These are phyloP conservation scores for Campoletis sonorensis DNA, from an alignment of 1,140 invertebrate genomes.

Conservation along the genomic window DNA sequence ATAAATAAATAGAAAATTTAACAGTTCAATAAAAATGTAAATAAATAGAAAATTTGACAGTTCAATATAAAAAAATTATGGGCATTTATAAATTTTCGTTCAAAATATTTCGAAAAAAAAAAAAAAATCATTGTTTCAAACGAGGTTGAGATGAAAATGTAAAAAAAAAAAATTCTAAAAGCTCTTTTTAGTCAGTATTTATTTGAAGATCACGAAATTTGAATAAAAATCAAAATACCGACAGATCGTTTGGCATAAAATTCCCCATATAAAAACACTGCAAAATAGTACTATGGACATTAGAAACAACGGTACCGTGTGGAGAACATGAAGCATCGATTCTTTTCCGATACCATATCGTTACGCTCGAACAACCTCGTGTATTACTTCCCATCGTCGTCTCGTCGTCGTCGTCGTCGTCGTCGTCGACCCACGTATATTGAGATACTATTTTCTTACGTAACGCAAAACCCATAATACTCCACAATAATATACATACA, in stretches of 20 bases:
- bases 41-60: too few relatives aligned
- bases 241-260: background rate
- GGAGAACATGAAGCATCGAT: background rate
- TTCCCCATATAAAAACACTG: background rate
- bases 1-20: too few relatives aligned
- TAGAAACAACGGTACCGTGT: constrained; percentile 14
- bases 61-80: too few relatives aligned
- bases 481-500: background rate
- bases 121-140: too few relatives aligned
- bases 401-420: constrained; percentile 2
- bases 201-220: too few relatives aligned
- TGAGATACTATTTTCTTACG: constrained; percentile 10
- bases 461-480: background rate
- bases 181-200: too few relatives aligned
- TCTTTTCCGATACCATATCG: background rate
- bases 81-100: too few relatives aligned
- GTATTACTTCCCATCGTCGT: constrained; percentile 9
- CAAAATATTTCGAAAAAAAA: too few relatives aligned
- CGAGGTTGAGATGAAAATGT: too few relatives aligned
- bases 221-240: too few relatives aligned
- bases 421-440: constrained; percentile 6
- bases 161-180: too few relatives aligned
- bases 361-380: background rate
- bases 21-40: too few relatives aligned
- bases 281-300: constrained; percentile 9